Base-by-base conservation (phyloP, 64 coral and sea anemone genomes). In the Hydrozoanthus tunicans region DNA sequence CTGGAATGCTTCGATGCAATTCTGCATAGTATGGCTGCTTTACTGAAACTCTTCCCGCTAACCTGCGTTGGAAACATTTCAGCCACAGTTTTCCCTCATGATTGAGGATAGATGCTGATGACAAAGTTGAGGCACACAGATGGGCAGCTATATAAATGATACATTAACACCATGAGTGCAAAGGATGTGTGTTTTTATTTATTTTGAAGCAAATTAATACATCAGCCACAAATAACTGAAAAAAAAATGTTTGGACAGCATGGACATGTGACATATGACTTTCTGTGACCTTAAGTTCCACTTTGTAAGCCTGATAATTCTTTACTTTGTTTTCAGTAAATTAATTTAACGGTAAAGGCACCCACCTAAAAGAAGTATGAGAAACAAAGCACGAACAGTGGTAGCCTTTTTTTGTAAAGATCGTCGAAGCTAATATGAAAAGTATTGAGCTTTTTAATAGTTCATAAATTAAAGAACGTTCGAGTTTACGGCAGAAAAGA, bases 161-260 rank as follows among this genome's bases (percentile, higher is more conserved):
- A 82, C 62, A 64, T 82, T 63, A 56, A 82, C 62, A 82, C 80
- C 53, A 82, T 82, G 58, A 82, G 80, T 82, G 12, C 14, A 63
- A 62, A 64, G 23, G 7, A 82, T 63, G 64, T 81, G 79, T 14
- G n/a, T 20, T 82, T 82, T 82, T 82, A 63, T 62, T 82, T 11
- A 6, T 78, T 51, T 78, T 82, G 26, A 62, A 82, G 80, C 26
- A 64, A 14, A 82, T 82, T 7, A 23, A 81, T 82, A 82, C 59
- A 82, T 82, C 80, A 82, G 80, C 58, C 54, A 81, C 58, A 81
- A 81, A 81, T 81, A 58, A 8, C 75, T 43, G 75, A 78, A 78
- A 11, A 78, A 32, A 78, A 27, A 3, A 53, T 67, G 9, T 67
- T 67, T 67, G 9, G 9, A 10, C 64, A 13, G 17, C 9, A 67